These are phyloP conservation scores for Gobius niger DNA, from an alignment of 2,113 vertebrate genomes.

Conservation along the genomic window DNA sequence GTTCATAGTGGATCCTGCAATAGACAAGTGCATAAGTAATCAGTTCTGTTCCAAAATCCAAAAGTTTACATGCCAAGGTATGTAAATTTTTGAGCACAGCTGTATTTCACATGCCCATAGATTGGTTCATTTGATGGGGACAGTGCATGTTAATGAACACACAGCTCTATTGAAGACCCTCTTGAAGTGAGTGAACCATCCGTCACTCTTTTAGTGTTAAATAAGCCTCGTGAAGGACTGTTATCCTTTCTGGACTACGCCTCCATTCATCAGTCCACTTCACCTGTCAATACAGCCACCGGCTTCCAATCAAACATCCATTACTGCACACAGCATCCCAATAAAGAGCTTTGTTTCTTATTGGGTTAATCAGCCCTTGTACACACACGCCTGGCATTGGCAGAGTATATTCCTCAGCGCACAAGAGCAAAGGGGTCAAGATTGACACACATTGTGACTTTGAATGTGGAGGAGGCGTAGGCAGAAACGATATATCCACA, in stretches of 20 bases:
- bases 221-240: constrained; percentile 76
- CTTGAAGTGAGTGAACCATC: constrained; percentile 51
- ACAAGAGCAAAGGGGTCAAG: constrained; percentile 55
- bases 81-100: too few relatives aligned
- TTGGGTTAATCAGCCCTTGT: constrained; percentile 70
- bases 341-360: constrained; percentile 74
- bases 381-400: constrained; percentile 41
- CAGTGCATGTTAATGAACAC: constrained; percentile 49
- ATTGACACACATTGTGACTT: constrained; percentile 41
- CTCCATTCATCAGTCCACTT: constrained; percentile 80
- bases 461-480: constrained; percentile 50
- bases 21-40: too few relatives aligned
- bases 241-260: constrained; percentile 81
- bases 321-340: constrained; percentile 68
- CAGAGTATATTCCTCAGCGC: constrained; percentile 47
- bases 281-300: constrained; percentile 76
- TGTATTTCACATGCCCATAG: too few relatives aligned
- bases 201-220: constrained; percentile 72
- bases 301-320: constrained; percentile 74
- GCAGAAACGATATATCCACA: constrained; percentile 51
- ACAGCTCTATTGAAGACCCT: constrained; percentile 47
- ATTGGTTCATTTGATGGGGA: too few relatives aligned
- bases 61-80: too few relatives aligned
- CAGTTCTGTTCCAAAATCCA: too few relatives aligned
- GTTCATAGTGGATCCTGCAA: neutral